Percentiles rank a stretch among this genome's conserved stretches.
phyloP scores from a whole-genome alignment of 2,113 vertebrate genomes.

The Erinaceus europaeus region DNA sequence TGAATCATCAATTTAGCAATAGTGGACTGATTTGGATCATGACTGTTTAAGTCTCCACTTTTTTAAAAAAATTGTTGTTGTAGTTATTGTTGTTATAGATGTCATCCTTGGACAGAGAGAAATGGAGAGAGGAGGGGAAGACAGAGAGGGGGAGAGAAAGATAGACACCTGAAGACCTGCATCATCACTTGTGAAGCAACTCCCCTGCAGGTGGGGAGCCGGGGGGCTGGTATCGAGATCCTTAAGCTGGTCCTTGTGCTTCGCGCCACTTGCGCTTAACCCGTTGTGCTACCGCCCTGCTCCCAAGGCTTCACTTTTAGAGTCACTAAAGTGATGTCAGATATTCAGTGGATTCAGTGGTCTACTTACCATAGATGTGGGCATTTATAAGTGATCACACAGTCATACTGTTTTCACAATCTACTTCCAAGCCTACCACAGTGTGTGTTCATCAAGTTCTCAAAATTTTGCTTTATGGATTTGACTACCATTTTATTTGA shows the following conservation, averaged over 20 bases:
- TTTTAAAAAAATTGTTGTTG: too few relatives aligned
- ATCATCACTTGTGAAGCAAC: too few relatives aligned
- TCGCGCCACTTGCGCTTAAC: too few relatives aligned
- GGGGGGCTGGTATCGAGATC: too few relatives aligned
- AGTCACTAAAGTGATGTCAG: neutral
- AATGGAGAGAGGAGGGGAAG: too few relatives aligned
- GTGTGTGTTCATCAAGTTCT: neutral
- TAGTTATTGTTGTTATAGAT: too few relatives aligned
- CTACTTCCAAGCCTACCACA: neutral
- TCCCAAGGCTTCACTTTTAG: neutral
- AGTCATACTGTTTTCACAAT: neutral
- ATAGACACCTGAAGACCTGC: too few relatives aligned
- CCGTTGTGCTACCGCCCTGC: too few relatives aligned
- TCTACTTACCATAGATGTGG: neutral
- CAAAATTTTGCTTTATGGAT: neutral
- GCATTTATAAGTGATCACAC: slow-evolving; percentile 12
- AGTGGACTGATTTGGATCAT: neutral
- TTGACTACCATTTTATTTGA: neutral
- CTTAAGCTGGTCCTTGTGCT: too few relatives aligned
- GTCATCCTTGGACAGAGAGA: too few relatives aligned
- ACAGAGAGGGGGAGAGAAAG: too few relatives aligned
- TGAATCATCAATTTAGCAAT: neutral
- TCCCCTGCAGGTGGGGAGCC: too few relatives aligned
- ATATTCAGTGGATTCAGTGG: neutral
- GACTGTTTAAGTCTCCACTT: neutral